These are phyloP conservation scores for Drosophila antonietae DNA, from an alignment of 2,888 invertebrate species.

Conservation along the genomic window DNA sequence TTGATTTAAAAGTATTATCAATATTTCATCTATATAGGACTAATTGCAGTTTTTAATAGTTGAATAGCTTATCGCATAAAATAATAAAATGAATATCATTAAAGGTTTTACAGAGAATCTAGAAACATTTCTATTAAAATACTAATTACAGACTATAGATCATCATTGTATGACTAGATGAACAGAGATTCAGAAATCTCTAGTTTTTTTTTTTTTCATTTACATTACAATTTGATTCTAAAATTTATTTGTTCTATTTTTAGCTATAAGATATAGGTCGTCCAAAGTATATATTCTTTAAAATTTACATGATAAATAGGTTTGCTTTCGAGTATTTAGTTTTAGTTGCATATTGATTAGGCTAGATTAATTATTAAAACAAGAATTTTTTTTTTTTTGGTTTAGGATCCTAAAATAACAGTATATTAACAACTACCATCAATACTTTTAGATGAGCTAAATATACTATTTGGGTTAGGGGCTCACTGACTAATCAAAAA, in stretches of 20 bases:
- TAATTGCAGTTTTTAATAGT: too few species aligned
- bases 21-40: too few species aligned
- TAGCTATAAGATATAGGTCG: not conserved
- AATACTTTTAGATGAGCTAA: conserved; percentile 55
- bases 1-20: too few species aligned
- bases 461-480: conserved; percentile 8
- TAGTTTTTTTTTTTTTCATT: not conserved
- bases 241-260: not conserved
- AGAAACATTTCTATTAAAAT: too few species aligned
- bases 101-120: not conserved
- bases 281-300: not conserved
- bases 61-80: too few species aligned
- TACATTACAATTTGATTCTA: not conserved
- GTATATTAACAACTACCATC: conserved; percentile 10
- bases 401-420: conserved; percentile 4
- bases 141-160: too few species aligned
- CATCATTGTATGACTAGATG: not conserved
- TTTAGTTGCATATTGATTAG: not conserved
- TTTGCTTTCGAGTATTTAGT: not conserved
- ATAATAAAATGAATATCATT: too few species aligned
- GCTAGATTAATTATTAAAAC: conserved; percentile 1
- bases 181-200: not conserved
- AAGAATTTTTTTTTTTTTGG: conserved; percentile 17
- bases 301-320: not conserved
- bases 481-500: conserved; percentile 11